A percentile compares a stretch with the other conserved stretches of the same genome.
Conservation (phyloP, 2,113 vertebrate species). For the Anarhynchus alexandrinus region DNA sequence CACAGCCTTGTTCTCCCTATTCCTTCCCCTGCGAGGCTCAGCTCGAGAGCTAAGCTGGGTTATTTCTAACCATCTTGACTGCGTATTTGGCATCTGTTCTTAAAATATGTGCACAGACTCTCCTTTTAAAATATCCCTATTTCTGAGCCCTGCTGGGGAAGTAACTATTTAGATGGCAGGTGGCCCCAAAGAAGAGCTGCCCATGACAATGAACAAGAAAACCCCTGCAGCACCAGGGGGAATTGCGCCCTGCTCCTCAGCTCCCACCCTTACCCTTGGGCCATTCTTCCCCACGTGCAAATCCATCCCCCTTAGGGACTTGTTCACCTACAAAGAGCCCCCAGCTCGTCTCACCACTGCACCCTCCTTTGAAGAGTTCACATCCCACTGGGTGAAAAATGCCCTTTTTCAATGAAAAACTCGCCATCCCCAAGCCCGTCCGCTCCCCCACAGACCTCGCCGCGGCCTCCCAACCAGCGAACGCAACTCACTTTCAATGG, state of each 20-base stretch:
- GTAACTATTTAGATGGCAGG: not conserved
- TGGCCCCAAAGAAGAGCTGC: not conserved
- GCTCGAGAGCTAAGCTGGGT: not conserved
- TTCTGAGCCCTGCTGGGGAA: not conserved
- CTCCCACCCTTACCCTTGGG: not conserved
- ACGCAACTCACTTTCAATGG: constrained; percentile 85
- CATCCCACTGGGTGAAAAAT: not conserved
- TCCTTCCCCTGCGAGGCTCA: not conserved
- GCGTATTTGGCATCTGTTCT: not conserved
- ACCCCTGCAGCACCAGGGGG: not conserved
- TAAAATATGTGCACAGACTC: not conserved
- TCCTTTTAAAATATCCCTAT: not conserved
- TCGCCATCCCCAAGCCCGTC: not conserved
- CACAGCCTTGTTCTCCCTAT: not conserved
- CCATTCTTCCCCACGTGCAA: not conserved
- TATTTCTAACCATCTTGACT: not conserved
- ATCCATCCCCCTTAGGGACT: not conserved
- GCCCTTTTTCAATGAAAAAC: fast-evolving
- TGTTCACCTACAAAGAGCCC: not conserved
- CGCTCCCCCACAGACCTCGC: not conserved
- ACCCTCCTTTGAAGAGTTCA: not conserved
- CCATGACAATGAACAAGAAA: not conserved
- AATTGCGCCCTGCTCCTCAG: not conserved
- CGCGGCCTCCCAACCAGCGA: fast-evolving
- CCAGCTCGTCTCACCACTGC: not conserved